Evolutionary conservation across 2,113 vertebrate species (phyloP).

Genomic region (Misgurnus mizolepis): DNA sequence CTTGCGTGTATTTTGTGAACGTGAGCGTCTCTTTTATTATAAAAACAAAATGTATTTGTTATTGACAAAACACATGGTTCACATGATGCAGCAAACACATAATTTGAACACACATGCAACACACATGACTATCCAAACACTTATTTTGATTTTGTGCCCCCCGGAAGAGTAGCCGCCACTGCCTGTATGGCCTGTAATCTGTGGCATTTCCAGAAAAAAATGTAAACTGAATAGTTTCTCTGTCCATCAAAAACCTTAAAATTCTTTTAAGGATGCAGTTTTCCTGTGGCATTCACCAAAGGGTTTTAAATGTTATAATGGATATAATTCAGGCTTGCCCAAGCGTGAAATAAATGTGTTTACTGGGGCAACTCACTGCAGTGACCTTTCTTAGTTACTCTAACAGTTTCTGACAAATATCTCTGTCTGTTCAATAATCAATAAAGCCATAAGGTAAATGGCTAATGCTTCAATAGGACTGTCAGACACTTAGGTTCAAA

Average conservation of each 20-base stretch:
- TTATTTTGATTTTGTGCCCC: too few relatives aligned
- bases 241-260: not conserved
- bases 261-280: too few relatives aligned
- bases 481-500: not conserved
- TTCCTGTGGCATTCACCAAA: too few relatives aligned
- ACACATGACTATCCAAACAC: too few relatives aligned
- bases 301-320: not conserved
- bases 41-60: too few relatives aligned
- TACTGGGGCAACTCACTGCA: not conserved
- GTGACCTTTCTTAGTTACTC: not conserved
- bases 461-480: not conserved
- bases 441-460: slow-evolving; percentile 1
- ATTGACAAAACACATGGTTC: too few relatives aligned
- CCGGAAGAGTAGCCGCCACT: too few relatives aligned
- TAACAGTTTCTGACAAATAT: not conserved
- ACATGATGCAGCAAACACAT: too few relatives aligned
- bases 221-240: too few relatives aligned
- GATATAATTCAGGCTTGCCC: not conserved
- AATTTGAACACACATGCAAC: too few relatives aligned
- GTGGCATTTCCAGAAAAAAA: not conserved
- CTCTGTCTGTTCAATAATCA: not conserved
- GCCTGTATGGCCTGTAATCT: not conserved
- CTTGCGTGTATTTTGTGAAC: too few relatives aligned
- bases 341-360: not conserved
- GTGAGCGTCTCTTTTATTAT: too few relatives aligned